Percentiles rank a stretch among this genome's conserved stretches.
Conservation (phyloP, 2,113 vertebrate species). For the Pachycephala philippinensis region DNA sequence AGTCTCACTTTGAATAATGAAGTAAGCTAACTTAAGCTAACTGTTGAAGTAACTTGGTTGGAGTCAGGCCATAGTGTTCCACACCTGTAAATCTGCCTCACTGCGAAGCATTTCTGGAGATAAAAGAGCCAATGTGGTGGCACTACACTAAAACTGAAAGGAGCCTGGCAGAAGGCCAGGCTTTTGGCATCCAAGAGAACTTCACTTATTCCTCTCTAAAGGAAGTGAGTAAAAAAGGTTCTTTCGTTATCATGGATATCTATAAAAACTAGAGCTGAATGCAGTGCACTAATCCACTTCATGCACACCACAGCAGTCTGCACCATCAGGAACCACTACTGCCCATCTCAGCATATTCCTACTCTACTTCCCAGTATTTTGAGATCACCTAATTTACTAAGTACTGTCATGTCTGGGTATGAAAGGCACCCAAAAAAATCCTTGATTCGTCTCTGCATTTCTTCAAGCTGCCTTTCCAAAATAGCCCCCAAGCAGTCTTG, state of each 20-base stretch:
- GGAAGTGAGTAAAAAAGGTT: not conserved
- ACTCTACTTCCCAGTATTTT: not conserved
- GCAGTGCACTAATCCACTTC: not conserved
- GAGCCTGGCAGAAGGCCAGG: not conserved
- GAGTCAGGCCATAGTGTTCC: not conserved
- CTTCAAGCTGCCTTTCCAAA: not conserved
- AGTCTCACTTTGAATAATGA: not conserved
- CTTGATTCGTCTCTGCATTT: not conserved
- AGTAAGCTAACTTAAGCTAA: not conserved
- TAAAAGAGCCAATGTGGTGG: not conserved
- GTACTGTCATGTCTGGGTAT: not conserved
- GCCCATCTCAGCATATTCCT: not conserved
- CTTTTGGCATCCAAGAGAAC: not conserved
- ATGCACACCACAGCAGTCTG: not conserved
- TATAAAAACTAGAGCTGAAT: not conserved
- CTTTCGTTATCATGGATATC: not conserved
- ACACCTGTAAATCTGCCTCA: not conserved
- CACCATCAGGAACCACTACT: not conserved
- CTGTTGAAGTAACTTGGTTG: not conserved
- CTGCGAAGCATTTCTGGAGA: not conserved
- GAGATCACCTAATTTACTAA: not conserved
- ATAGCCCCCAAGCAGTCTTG: not conserved
- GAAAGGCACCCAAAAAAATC: not conserved
- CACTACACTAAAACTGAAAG: not conserved
- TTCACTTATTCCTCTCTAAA: not conserved